A percentile compares a stretch with the other conserved stretches of the same genome.
Conservation (phyloP, 2,888 invertebrate species). For the Seira ritae region DNA sequence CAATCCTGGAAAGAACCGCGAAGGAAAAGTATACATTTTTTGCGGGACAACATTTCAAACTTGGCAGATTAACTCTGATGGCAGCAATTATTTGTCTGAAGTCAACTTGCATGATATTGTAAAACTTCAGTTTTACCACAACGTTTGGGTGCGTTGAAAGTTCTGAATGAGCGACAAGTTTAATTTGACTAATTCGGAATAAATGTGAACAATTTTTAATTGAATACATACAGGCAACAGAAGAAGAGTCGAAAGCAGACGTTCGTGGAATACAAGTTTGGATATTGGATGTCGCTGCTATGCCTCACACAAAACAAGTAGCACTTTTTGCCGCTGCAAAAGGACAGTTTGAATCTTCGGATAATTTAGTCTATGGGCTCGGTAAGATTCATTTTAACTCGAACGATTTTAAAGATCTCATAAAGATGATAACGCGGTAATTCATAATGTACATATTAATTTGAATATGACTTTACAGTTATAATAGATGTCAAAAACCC, state of each 20-base stretch:
- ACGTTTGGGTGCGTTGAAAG: conserved; percentile 81
- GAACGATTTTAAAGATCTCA: too few species aligned
- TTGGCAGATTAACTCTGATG: conserved; percentile 82
- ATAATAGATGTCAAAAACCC: conserved; percentile 63
- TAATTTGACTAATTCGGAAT: too few species aligned
- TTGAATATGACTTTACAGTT: too few species aligned
- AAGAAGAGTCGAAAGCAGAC: conserved; percentile 38
- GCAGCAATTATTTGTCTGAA: conserved; percentile 81
- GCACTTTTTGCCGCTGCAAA: conserved; percentile 69
- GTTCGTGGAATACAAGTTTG: conserved; percentile 70
- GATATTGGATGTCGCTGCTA: conserved; percentile 63
- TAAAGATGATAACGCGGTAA: too few species aligned
- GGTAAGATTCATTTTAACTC: conserved; percentile 57
- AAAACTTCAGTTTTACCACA: conserved; percentile 82
- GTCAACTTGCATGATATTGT: conserved; percentile 83
- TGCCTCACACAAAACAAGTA: conserved; percentile 58
- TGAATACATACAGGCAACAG: conserved; percentile 24
- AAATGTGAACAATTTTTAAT: too few species aligned
- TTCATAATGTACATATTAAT: too few species aligned
- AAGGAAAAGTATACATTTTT: conserved; percentile 81
- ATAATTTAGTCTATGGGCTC: conserved; percentile 69
- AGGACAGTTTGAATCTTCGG: conserved; percentile 63
- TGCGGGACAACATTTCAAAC: conserved; percentile 89
- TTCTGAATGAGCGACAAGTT: conserved; percentile 10
- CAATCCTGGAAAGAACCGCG: conserved; percentile 61